Conservation (phyloP, 2,797 vertebrate genomes). For the Ammospiza maritima region DNA sequence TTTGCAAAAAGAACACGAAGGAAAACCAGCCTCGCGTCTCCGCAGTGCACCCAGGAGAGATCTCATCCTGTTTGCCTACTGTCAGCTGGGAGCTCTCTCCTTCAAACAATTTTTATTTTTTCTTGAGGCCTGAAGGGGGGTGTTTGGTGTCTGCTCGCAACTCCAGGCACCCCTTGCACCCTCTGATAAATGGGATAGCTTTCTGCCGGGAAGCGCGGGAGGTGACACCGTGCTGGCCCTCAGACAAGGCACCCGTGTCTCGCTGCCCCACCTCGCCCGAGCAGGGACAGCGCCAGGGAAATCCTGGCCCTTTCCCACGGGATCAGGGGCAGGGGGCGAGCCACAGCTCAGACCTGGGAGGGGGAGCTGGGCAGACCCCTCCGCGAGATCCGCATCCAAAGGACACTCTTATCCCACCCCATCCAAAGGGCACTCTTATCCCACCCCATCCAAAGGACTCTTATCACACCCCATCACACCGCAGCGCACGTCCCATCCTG, state of each 20-base stretch:
- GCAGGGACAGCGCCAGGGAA: neutral
- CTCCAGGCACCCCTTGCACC: neutral
- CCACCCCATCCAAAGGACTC: neutral
- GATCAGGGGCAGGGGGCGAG: fast-evolving
- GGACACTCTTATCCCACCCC: too few species aligned
- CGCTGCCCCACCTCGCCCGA: neutral
- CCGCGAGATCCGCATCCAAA: fast-evolving
- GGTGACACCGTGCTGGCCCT: neutral
- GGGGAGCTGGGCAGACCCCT: too few species aligned
- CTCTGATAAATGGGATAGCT: neutral
- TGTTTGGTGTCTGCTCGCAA: neutral
- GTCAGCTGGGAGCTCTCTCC: neutral
- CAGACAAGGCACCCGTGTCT: neutral
- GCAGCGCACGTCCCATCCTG: neutral
- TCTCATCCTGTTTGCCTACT: neutral
- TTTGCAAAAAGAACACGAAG: neutral
- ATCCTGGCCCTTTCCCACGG: neutral
- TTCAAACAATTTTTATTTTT: neutral
- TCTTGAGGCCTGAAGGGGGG: fast-evolving
- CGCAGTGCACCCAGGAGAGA: fast-evolving
- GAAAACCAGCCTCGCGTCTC: neutral
- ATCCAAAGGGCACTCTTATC: too few species aligned
- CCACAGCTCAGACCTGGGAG: neutral
- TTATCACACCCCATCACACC: too few species aligned
- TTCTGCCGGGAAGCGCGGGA: neutral